A percentile compares a stretch with the other conserved stretches of the same genome.
Conservation (phyloP, 2,888 invertebrate genomes). For the Neoitamus cyanurus region DNA sequence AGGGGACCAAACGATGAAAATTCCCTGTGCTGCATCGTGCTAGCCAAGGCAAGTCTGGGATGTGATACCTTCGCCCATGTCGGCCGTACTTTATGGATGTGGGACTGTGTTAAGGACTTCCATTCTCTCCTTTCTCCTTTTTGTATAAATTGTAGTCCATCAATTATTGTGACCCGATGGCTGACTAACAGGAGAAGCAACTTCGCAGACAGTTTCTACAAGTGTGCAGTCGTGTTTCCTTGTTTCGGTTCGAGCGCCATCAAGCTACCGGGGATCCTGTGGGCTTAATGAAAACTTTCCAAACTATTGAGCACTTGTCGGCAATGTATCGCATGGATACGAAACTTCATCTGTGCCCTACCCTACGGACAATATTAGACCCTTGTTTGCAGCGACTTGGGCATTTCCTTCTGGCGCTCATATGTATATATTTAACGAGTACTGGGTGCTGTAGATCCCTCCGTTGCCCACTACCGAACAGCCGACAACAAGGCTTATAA, state of each 20-base stretch:
- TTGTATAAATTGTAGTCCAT: slow-evolving; percentile 52
- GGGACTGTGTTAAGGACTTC: slow-evolving; percentile 22
- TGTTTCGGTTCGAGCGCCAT: background rate
- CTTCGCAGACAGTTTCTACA: slow-evolving; percentile 43
- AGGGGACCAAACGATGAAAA: background rate
- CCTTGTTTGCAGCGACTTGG: background rate
- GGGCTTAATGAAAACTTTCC: slow-evolving; percentile 43
- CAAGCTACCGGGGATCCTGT: background rate
- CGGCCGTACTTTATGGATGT: background rate
- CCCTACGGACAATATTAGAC: background rate
- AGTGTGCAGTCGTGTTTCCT: slow-evolving; percentile 23
- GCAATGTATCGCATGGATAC: background rate
- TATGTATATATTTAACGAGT: background rate
- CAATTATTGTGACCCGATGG: slow-evolving; percentile 49
- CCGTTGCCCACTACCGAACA: background rate
- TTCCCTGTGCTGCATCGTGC: slow-evolving; percentile 21
- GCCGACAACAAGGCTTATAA: background rate
- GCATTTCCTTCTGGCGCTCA: slow-evolving; percentile 12
- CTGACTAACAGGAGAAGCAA: slow-evolving; percentile 10
- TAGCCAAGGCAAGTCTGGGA: background rate
- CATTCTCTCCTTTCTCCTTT: slow-evolving; percentile 19
- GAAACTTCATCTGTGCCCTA: background rate
- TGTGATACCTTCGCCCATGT: slow-evolving; percentile 14
- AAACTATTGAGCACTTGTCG: slow-evolving; percentile 37
- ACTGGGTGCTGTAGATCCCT: background rate